These are phyloP conservation scores for Stegodyphus dumicola DNA, from an alignment of 1,140 invertebrate genomes.

Conservation along the genomic window DNA sequence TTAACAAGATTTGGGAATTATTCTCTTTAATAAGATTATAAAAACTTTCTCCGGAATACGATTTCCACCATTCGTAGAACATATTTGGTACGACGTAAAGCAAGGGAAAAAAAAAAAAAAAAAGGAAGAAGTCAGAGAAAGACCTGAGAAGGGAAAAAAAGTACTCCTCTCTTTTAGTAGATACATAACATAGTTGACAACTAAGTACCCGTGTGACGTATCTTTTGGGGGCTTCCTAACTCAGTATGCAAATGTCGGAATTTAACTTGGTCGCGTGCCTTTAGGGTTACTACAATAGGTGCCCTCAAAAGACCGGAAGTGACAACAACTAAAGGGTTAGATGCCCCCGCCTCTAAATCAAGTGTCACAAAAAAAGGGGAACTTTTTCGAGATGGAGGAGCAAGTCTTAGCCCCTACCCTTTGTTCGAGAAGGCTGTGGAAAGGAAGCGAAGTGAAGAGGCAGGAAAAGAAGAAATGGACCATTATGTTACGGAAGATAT, in stretches of 20 bases:
- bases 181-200: constrained; percentile 48
- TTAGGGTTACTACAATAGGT: background rate
- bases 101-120: constrained; percentile 2
- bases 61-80: background rate
- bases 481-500: constrained; percentile 42
- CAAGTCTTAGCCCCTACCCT: background rate
- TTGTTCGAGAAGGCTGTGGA: background rate
- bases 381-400: background rate
- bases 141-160: background rate
- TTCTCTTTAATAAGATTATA: constrained; percentile 21
- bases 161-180: constrained; percentile 12
- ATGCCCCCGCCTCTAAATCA: constrained; percentile 44
- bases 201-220: constrained; percentile 39
- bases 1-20: background rate
- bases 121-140: constrained; percentile 7
- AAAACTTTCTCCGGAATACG: background rate
- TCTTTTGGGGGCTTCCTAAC: background rate
- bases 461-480: constrained; percentile 45
- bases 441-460: constrained; percentile 14
- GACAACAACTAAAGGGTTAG: constrained; percentile 56
- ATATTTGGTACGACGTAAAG: background rate
- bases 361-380: constrained; percentile 16
- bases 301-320: constrained; percentile 51
- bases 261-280: constrained; percentile 39
- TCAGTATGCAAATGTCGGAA: constrained; percentile 47